Evolutionary conservation across 2,797 vertebrate genomes (phyloP), one percentile per base, ranked within the genome.

Genomic region (Micropoecilia bifurca): DNA sequence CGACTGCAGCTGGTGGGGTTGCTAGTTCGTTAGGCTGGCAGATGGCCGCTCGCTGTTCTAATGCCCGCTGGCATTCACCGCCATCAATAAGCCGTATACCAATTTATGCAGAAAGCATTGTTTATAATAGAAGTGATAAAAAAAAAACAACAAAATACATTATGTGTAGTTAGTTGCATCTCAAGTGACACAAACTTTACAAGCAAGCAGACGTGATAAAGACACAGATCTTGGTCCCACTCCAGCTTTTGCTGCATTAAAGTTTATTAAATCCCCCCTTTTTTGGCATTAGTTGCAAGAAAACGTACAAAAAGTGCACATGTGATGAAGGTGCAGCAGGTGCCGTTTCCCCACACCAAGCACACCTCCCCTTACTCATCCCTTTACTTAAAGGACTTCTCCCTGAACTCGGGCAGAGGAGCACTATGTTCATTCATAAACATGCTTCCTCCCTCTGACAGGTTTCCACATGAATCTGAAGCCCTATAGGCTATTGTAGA

Each of bases 1-100:
- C 95, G 96, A 96, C 96, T 96, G 96, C 95, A 96, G 96, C 96
- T 96, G 96, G 95, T 96, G 94, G 95, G 95, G 91, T 93, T 92
- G 93, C 95, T 95, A 92, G 94, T 95, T 95, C 93, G 91, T 93
- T 92, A 87, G 95, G 94, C 95, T 96, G 96, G 93, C 96, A 97
- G 96, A 96, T 96, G 96, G 96, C 95, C 95, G 96, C 95, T 95
- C 85, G 94, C 95, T 95, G 95, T 95, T 95, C 93, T 94, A 95
- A 96, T 96, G 95, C 95, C 96, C 95, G 95, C 93, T 96, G 96
- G 95, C 95, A 95, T 94, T 94, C 94, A 89, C 80, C 95, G 91
- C 94, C 92, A 93, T 95, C 94, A 95, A 94, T 93, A 94, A 88
- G 93, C 93, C 90, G 88, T 90, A 95, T 93, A 90, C 90, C 87